Base-by-base conservation (phyloP, 2,888 invertebrate species). In the Gari tellinella region DNA sequence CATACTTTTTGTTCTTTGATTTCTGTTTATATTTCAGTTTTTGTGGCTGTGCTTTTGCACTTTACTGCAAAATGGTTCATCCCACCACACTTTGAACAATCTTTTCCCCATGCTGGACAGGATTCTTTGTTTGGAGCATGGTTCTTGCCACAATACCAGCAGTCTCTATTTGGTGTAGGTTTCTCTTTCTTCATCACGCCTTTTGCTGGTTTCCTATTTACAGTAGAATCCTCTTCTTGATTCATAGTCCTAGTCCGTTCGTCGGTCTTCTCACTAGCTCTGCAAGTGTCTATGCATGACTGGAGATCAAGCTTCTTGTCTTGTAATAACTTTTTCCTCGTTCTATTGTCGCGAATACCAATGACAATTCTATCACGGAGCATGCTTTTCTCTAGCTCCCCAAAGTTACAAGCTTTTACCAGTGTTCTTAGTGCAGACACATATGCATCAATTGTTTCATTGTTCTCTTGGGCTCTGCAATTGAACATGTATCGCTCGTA, bases 401-500 rank as follows among this genome's bases (percentile, higher is more conserved):
- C 56, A 37, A 45, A 67, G n/a, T 66, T 66, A 43, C 77, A 76
- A 14, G 72, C 67, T 55, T 49, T 66, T 0, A 66, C 63, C 15
- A 72, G 41, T 17, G 49, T 46, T 41, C 72, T 14, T 14, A 67
- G 12, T 0, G 40, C 40, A 8, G 66, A 46, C 8, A 61, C 55
- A 49, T 68, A 72, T 4, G 61, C 38, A 21, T 76, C 67, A 58
- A 76, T 43, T n/a, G 48, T 58, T 40, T 70, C 62, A 52, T 45
- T 45, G 26, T 51, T 41, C 43, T 61, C 57, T 41, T 72, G 70
- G n/a, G 58, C 38, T 41, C 65, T 49, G 14, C 43, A 53, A 40
- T 69, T 74, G 38, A 69, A 76, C 26, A n/a, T 55, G 43, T 55
- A 72, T 17, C 76, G 40, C 46, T 76, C 76, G 43, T 52, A 67